Evolutionary conservation across 2,113 vertebrate species (phyloP).

Genomic region (mouse (Mus musculus)): GRCm39 chr4:18157501-18158000

Average conservation of each 20-base stretch:
- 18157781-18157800: no score
- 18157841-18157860: background rate
- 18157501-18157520: background rate
- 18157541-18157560: background rate
- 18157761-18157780: background rate
- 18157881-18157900: constrained; percentile 18
- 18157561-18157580: background rate
- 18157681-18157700: background rate
- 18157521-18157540: background rate
- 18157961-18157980: constrained; percentile 45
- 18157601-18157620: background rate
- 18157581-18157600: background rate
- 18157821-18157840: constrained; percentile 24
- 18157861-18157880: constrained; percentile 30
- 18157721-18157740: background rate
- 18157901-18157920: constrained; percentile 58
- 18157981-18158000: background rate
- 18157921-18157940: constrained; percentile 34
- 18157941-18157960: constrained; percentile 11
- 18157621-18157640: background rate
- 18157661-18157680: background rate
- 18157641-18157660: background rate
- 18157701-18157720: background rate
- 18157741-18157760: no score
- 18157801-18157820: background rate